These are phyloP conservation scores for Plectrocnemia conspersa DNA, from an alignment of 1,140 invertebrate genomes.

Conservation along the genomic window DNA sequence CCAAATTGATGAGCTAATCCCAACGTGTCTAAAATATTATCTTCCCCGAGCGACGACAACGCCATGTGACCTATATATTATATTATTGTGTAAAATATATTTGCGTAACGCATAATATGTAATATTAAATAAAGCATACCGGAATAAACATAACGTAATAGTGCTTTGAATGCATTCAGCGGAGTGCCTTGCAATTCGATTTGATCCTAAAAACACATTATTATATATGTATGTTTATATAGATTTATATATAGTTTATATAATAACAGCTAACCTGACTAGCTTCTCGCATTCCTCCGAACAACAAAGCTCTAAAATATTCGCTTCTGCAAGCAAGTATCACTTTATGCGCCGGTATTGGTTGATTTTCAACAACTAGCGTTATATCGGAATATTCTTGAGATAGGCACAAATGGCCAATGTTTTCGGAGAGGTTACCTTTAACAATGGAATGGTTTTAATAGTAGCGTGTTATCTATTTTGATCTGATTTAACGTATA, in stretches of 20 bases:
- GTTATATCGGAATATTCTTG: slow-evolving; percentile 90
- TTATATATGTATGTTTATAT: slow-evolving; percentile 3
- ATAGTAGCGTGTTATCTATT: not conserved
- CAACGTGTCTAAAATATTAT: slow-evolving; percentile 80
- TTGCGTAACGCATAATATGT: slow-evolving; percentile 1
- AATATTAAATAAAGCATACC: slow-evolving; percentile 39
- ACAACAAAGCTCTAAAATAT: slow-evolving; percentile 88
- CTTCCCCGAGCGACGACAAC: slow-evolving; percentile 76
- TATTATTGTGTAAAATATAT: not conserved
- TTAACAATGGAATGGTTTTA: slow-evolving; percentile 10
- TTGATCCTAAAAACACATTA: slow-evolving; percentile 56
- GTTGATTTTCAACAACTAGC: slow-evolving; percentile 78
- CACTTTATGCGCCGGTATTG: slow-evolving; percentile 76
- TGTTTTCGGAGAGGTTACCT: slow-evolving; percentile 59
- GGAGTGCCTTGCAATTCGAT: slow-evolving; percentile 82
- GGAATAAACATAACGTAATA: slow-evolving; percentile 95
- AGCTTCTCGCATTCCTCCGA: slow-evolving; percentile 88
- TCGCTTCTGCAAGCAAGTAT: slow-evolving; percentile 90
- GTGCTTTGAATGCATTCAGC: slow-evolving; percentile 81
- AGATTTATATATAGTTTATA: not conserved
- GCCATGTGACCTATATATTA: slow-evolving; percentile 66
- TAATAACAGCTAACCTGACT: slow-evolving; percentile 52
- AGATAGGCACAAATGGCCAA: slow-evolving; percentile 77
- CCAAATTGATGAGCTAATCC: slow-evolving; percentile 93
- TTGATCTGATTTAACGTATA: slow-evolving; percentile 6